These are phyloP conservation scores for Taeniopygia guttata DNA, from an alignment of 2,797 vertebrate genomes.

Conservation along the genomic window DNA sequence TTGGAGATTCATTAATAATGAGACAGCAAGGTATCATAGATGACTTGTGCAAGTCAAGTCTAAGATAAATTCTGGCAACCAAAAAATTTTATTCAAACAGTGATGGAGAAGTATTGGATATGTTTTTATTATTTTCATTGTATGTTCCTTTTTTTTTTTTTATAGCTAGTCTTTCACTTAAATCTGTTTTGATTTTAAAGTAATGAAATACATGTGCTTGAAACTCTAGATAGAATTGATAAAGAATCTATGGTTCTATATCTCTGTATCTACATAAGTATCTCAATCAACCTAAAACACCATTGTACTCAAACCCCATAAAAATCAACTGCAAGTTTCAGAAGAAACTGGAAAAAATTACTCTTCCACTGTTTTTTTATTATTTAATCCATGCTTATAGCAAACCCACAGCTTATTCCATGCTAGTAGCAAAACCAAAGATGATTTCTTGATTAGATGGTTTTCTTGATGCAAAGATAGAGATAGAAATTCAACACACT, in stretches of 20 bases:
- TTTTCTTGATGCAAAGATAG: neutral
- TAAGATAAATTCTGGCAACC: neutral
- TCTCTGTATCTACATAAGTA: neutral
- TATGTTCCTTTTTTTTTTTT: neutral
- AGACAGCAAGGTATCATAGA: neutral
- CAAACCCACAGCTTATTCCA: neutral
- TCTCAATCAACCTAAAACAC: neutral
- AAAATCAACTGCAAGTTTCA: neutral
- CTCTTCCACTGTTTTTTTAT: neutral
- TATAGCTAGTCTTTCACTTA: neutral
- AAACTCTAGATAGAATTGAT: neutral
- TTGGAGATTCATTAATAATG: neutral
- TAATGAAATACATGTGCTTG: neutral
- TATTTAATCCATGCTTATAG: neutral
- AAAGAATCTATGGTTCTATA: neutral
- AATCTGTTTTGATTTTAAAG: neutral
- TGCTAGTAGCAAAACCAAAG: neutral
- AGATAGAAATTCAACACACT: neutral
- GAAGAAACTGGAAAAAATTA: neutral
- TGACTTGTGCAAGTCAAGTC: neutral
- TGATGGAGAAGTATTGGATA: neutral
- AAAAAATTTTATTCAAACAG: neutral
- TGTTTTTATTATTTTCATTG: neutral
- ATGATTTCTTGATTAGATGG: neutral
- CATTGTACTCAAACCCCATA: neutral